Evolutionary conservation across 2,888 invertebrate genomes (phyloP), one percentile per base, ranked within the genome.

Genomic region (Bunonema sp.): DNA sequence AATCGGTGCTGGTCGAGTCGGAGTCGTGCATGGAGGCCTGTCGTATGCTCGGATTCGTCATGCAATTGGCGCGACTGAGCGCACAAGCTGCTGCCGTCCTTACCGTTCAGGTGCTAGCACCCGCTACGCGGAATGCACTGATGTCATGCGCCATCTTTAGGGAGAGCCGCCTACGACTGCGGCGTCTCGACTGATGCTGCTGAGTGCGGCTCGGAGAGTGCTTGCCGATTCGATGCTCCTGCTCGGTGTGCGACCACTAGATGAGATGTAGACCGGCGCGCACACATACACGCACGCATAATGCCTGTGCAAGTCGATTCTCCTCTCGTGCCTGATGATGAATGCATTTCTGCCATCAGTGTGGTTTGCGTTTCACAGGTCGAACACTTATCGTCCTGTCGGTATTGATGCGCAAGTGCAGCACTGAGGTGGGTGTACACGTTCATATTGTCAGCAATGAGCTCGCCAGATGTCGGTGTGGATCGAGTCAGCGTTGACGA

Each of bases 191-290:
- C 46, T 63, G 20, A 43, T 63, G 7, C 42, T 64, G 5, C 50
- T 63, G 28, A 45, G 50, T 4, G 50, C 60, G 3, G 50, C 57
- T 4, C 53, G 55, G 7, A 46, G 49, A n/a, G 57, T 61, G 2
- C 45, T 63, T 16, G 46, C 47, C 23, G 54, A 64, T 26, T 58
- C 59, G n/a, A 54, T 63, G 45, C 35, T 21, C 2, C 34, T 63
- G 24, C 42, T 63, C 7, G 63, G 63, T 12, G 46, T 63, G 26
- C 34, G 43, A 3, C 58, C 63, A 15, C 40, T 57, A 15, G 39
- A 47, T 12, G 36, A 40, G n/a, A 53, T 59, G 57, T 59, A 22
- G 29, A 39, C n/a, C n/a, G n/a, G n/a, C n/a, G n/a, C n/a, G n/a
- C n/a, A n/a, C n/a, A n/a, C n/a, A n/a, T n/a, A n/a, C n/a, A n/a